Conservation (phyloP, 2,888 invertebrate genomes). For the Nemoura dubitans region DNA sequence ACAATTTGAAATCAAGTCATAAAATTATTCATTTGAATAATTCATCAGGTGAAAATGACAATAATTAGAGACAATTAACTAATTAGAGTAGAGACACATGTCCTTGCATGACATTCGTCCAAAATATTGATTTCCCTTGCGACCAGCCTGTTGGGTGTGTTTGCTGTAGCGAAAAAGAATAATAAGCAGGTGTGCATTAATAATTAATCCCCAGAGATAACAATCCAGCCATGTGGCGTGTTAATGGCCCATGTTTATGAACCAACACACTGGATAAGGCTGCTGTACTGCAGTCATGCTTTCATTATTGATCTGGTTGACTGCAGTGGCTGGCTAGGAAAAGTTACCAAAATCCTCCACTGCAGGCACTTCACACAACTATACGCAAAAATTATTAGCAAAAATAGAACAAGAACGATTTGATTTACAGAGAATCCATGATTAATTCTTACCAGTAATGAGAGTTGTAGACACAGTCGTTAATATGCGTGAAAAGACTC, state of each 20-base stretch:
- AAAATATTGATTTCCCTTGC: neutral
- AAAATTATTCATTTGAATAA: neutral
- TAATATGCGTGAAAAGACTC: constrained; percentile 53
- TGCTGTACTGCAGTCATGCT: constrained; percentile 8
- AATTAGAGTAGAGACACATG: neutral
- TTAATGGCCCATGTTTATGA: constrained; percentile 32
- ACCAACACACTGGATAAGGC: constrained; percentile 8
- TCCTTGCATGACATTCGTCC: neutral
- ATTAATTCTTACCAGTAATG: constrained; percentile 79
- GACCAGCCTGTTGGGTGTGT: neutral
- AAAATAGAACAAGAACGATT: constrained; percentile 41
- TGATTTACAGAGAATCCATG: neutral
- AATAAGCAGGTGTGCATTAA: constrained; percentile 26
- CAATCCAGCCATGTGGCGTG: constrained; percentile 32
- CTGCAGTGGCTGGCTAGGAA: constrained; percentile 50
- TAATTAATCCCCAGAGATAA: constrained; percentile 40
- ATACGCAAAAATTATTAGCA: constrained; percentile 40
- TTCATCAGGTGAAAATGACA: neutral
- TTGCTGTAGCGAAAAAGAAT: neutral
- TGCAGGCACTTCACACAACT: neutral
- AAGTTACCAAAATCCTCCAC: neutral
- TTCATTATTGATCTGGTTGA: constrained; percentile 44
- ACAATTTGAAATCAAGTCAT: neutral
- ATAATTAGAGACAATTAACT: neutral
- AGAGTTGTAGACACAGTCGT: constrained; percentile 84